A percentile compares a stretch with the other conserved stretches of the same genome.
phyloP scores from a whole-genome alignment of 2,797 vertebrate species.

The Phoxinus dragarum region DNA sequence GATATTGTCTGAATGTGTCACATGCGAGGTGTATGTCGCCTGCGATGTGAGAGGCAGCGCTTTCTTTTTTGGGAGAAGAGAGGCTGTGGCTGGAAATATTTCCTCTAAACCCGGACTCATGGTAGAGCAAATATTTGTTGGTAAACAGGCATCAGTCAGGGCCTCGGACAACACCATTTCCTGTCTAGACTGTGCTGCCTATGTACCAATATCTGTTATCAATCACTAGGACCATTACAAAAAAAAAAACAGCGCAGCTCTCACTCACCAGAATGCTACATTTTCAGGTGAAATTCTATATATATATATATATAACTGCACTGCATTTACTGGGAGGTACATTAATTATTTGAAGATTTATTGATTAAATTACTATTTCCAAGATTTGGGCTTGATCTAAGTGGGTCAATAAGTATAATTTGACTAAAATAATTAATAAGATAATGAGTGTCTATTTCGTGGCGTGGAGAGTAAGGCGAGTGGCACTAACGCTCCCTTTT shows the following conservation, averaged over 20 bases:
- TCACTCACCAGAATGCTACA: not conserved
- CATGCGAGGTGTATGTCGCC: not conserved
- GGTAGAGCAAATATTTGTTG: slow-evolving; percentile 79
- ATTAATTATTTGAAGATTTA: not conserved
- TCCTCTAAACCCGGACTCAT: slow-evolving; percentile 68
- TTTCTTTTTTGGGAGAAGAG: slow-evolving; percentile 27
- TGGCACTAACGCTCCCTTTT: not conserved
- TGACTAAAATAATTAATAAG: not conserved
- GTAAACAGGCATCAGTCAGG: slow-evolving; percentile 76
- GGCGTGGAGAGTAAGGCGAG: too few relatives aligned
- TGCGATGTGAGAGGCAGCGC: not conserved
- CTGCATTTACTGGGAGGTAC: not conserved
- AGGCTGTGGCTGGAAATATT: slow-evolving; percentile 66
- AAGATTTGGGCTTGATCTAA: not conserved
- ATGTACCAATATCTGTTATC: slow-evolving; percentile 22
- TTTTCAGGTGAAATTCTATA: not conserved
- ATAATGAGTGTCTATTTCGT: not conserved
- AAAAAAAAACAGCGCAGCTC: not conserved
- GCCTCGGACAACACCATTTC: slow-evolving; percentile 40
- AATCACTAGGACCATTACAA: not conserved
- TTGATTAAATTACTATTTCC: not conserved
- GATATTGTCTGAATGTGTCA: slow-evolving; percentile 19
- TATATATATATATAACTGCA: too few relatives aligned
- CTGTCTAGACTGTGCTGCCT: slow-evolving; percentile 10
- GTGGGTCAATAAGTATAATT: too few relatives aligned